Evolutionary conservation across 1,140 invertebrate genomes (phyloP), one percentile per base, ranked within the genome.

Genomic region (Pantala flavescens): DNA sequence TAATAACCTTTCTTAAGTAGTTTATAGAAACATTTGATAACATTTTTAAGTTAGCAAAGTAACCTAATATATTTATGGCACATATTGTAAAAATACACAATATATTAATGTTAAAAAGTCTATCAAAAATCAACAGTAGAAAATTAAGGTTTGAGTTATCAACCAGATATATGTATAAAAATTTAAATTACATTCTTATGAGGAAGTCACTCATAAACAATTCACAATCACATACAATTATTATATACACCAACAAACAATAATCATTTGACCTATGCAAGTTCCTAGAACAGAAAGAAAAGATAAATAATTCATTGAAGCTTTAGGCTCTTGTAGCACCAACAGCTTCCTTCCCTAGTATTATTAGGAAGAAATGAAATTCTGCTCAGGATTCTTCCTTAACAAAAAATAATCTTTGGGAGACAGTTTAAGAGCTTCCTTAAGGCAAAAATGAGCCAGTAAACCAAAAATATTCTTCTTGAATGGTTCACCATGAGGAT

Each of bases 121-220:
- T 63, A 63, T 63, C 49, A 63, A 63, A 63, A 63, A 63, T 63
- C 49, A 63, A 63, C 49, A 63, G 49, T 63, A 63, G 14, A 63
- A 63, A 63, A 63, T 63, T 63, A 63, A 63, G 49, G n/a, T 63
- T 63, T 12, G 5, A 63, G 49, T 63, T 14, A 63, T 63, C 49
- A 63, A 63, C 49, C 49, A 63, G 16, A 63, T 63, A 63, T 21
- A 63, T 63, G 14, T 19, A 5, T 19, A 63, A 63, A 63, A 63
- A 63, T 19, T 63, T 63, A 63, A 63, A 63, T 63, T 63, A 63
- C 49, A 63, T 7, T 63, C 49, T 63, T 63, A 21, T 12, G 12
- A 7, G 49, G 49, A 16, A 63, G 49, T 63, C 49, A 63, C 14
- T 63, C 49, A 63, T 21, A 63, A 63, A 63, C 49, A 63, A 19